Conservation (phyloP, 2,797 vertebrate species). For the Borostomias antarcticus region DNA sequence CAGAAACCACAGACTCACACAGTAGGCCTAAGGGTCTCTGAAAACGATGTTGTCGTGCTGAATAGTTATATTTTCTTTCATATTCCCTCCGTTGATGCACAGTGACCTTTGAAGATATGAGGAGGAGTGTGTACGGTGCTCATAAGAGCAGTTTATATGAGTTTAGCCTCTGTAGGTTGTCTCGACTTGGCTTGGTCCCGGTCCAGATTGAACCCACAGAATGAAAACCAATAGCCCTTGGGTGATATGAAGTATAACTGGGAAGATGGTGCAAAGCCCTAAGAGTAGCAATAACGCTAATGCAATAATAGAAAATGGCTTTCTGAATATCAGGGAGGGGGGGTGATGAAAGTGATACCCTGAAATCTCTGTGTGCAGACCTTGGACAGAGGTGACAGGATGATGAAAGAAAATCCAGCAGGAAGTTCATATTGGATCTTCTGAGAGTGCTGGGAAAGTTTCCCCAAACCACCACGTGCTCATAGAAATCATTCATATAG, state of each 20-base stretch:
- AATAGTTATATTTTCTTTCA: neutral
- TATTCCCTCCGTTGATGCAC: neutral
- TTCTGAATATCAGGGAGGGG: conserved; percentile 76
- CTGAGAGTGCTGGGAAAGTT: conserved; percentile 61
- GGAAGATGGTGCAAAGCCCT: conserved; percentile 67
- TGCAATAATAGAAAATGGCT: conserved; percentile 79
- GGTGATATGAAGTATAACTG: conserved; percentile 70
- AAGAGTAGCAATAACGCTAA: conserved; percentile 82
- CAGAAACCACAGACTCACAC: neutral
- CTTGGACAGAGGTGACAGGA: conserved; percentile 72
- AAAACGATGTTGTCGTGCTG: neutral
- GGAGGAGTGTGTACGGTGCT: neutral
- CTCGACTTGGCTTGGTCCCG: conserved; percentile 52
- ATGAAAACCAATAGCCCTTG: conserved; percentile 72
- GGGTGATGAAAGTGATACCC: conserved; percentile 72
- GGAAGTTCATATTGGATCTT: conserved; percentile 70
- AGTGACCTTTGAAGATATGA: conserved; percentile 49
- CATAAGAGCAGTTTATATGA: conserved; percentile 51
- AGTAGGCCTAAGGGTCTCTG: neutral
- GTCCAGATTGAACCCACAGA: conserved; percentile 68
- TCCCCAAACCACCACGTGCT: conserved; percentile 58
- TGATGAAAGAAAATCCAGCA: conserved; percentile 62
- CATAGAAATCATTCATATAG: conserved; percentile 66
- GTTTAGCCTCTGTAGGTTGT: conserved; percentile 51
- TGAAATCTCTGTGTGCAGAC: conserved; percentile 72